Evolutionary conservation across 2,888 invertebrate species (phyloP).

Genomic region (Clivina fossor): DNA sequence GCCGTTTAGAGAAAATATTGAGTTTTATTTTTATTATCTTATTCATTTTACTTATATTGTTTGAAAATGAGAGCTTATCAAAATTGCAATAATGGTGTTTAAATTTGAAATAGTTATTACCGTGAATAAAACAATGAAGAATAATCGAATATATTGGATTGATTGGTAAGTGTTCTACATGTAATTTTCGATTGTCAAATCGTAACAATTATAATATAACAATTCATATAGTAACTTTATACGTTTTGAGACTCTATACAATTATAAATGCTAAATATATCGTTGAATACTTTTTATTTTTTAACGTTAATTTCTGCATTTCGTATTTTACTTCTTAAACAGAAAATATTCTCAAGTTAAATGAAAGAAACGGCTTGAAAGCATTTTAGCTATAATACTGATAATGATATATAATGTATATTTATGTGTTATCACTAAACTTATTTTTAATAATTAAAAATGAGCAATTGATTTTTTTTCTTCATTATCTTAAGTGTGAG

Average conservation of each 20-base stretch:
- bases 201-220: constrained; percentile 9
- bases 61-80: too few relatives aligned
- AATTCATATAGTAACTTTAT: constrained; percentile 9
- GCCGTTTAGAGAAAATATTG: too few relatives aligned
- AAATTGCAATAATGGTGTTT: too few relatives aligned
- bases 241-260: constrained; percentile 1
- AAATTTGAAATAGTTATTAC: too few relatives aligned
- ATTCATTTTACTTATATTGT: too few relatives aligned
- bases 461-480: constrained; percentile 1
- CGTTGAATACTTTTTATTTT: constrained; percentile 1
- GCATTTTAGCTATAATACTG: constrained; percentile 1
- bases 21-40: too few relatives aligned
- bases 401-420: not conserved
- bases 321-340: not conserved
- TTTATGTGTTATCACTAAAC: constrained; percentile 3
- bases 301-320: not conserved
- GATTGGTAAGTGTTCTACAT: not conserved
- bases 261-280: constrained; percentile 17
- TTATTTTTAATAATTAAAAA: constrained; percentile 11
- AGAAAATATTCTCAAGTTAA: not conserved
- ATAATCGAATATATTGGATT: too few relatives aligned
- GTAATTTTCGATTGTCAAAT: constrained; percentile 10
- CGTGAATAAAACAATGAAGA: too few relatives aligned
- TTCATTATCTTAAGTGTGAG: too few relatives aligned
- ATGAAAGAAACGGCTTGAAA: not conserved